Base-by-base conservation (phyloP, 2,113 vertebrate species). In the Panurus biarmicus region DNA sequence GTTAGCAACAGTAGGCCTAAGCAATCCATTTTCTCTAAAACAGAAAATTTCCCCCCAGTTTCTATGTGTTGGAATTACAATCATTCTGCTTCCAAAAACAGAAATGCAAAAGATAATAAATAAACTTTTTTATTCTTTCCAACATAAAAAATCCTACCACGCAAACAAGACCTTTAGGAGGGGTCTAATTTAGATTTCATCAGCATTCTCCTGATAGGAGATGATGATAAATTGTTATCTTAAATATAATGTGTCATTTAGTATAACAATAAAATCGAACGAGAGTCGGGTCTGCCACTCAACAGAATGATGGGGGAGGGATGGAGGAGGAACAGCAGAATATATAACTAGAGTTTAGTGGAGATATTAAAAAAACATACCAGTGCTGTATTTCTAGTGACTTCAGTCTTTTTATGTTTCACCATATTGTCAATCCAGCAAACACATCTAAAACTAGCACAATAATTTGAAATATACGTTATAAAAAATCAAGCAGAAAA, bases 401-500 rank as follows among this genome's bases (percentile, higher is more conserved):
- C 73, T 94, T 87, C 7, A 88, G 25, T 47, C 73, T 96, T 81
- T 53, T 50, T 64, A 40, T 74, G 40, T 95, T 96, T 86, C 57
- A 47, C 28, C 85, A 33, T 87, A 48, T 93, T 93, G 88, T 84
- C 77, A 70, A 77, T 94, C 57, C 61, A 65, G 82, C 70, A 94
- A 96, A 96, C 64, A 86, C 38, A 61, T 26, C 76, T 96, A 93
- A 97, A 97, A 95, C 95, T 93, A 97, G 84, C 90, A 60, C 79
- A 96, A 95, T 93, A 96, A 96, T 89, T 96, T 97, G 56, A 85
- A 97, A 98, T 48, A 97, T 97, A 95, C 67, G 69, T 64, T 91
- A 87, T 87, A 93, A 97, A 98, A 96, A 86, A 87, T 94, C 85
- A 64, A 93, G 83, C 89, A 85, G 90, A 89, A 95, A 87, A 96